Base-by-base conservation (phyloP, 2,888 invertebrate genomes). In the Auanema sp. region DNA sequence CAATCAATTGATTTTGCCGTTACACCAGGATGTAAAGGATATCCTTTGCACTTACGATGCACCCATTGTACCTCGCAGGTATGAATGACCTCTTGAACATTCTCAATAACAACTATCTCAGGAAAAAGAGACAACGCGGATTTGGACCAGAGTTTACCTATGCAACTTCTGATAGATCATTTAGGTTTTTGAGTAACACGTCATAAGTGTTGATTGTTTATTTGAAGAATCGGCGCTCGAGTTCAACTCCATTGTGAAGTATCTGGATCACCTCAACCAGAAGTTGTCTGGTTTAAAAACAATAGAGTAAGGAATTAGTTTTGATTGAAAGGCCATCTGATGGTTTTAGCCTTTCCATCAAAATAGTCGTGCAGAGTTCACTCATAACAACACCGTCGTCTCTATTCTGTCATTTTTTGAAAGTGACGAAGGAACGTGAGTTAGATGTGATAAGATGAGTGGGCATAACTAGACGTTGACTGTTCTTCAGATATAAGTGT, bases 401-500 rank as follows among this genome's bases (percentile, higher is more conserved):
- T 40, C 56, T 11, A 40, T 18, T 55, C 14, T 21, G n/a, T 4
- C n/a, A 2, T 21, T 21, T 23, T 53, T 21, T 53, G 53, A 53
- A 23, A 18, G 23, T 53, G n/a, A 23, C 18, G 18, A 16, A 21
- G 18, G 53, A 53, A 21, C 53, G n/a, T 53, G 25, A 53, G 16
- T 53, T 25, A 10, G 8, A 53, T 21, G 12, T 8, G 5, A 10
- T 23, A 53, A 24, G 6, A 53, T 23, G 10, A 12, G 8, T 52
- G 18, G 12, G 8, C 5, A 8, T 1, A 21, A 14, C n/a, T 8
- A 14, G n/a, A 18, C 8, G 44, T n/a, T 33, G 33, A 33, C 8
- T 33, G 8, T 33, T 33, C 33, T 68, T 58, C 52, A 76, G 74
- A n/a, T 81, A 84, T 74, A 83, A 84, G 49, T 82, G 85, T 80